A percentile compares a stretch with the other conserved stretches of the same genome.
phyloP scores from a whole-genome alignment of 2,113 vertebrate genomes.

The rat (Rattus norvegicus) region GRCr8 NC_086039.1:102432501-102433000 shows the following conservation, averaged over 20 bases:
- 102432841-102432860: background rate
- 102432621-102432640: background rate
- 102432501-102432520: background rate
- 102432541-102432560: background rate
- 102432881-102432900: background rate
- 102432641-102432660: background rate
- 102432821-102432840: background rate
- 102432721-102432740: background rate
- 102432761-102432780: background rate
- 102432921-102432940: background rate
- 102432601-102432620: background rate
- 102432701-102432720: background rate
- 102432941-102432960: background rate
- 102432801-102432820: background rate
- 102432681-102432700: background rate
- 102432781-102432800: background rate
- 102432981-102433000: background rate
- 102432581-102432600: background rate
- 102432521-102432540: background rate
- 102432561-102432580: background rate
- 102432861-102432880: background rate
- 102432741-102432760: background rate
- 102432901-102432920: background rate
- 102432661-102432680: background rate
- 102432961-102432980: background rate